Evolutionary conservation across 2,888 invertebrate species (phyloP).

Genomic region (Esperia sulphurella): DNA sequence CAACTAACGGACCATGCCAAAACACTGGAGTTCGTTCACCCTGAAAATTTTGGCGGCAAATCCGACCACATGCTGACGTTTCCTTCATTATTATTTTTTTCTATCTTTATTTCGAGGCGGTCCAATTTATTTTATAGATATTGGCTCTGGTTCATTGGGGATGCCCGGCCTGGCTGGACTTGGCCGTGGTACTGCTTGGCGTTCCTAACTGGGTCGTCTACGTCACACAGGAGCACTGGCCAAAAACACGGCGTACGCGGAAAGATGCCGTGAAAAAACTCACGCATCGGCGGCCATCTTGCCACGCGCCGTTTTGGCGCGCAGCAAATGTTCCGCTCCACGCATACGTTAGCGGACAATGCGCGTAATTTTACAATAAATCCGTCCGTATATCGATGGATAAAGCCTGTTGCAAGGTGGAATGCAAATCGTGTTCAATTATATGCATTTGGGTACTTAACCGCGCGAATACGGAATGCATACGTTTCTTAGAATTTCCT

Average conservation of each 20-base stretch:
- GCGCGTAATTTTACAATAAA: slow-evolving; percentile 75
- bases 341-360: slow-evolving; percentile 47
- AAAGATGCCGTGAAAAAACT: slow-evolving; percentile 65
- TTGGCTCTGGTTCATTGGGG: slow-evolving; percentile 77
- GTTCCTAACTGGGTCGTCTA: slow-evolving; percentile 71
- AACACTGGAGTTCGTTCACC: slow-evolving; percentile 75
- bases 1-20: slow-evolving; percentile 64
- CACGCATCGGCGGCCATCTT: slow-evolving; percentile 50
- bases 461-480: slow-evolving; percentile 55
- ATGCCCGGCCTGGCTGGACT: slow-evolving; percentile 72
- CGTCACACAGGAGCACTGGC: slow-evolving; percentile 72
- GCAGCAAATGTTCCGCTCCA: slow-evolving; percentile 30
- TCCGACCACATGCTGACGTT: slow-evolving; percentile 50
- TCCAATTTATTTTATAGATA: slow-evolving; percentile 79
- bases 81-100: slow-evolving; percentile 73
- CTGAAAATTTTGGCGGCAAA: slow-evolving; percentile 72
- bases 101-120: slow-evolving; percentile 54
- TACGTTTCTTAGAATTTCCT: slow-evolving; percentile 37
- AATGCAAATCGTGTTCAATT: slow-evolving; percentile 63
- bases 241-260: slow-evolving; percentile 73
- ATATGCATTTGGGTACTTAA: slow-evolving; percentile 71
- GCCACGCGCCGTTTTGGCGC: slow-evolving; percentile 59
- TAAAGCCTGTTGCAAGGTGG: slow-evolving; percentile 49
- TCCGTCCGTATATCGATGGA: slow-evolving; percentile 27
- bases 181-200: slow-evolving; percentile 77